phyloP scores from a whole-genome alignment of 2,113 vertebrate genomes.

The Phrynocephalus versicolor region DNA sequence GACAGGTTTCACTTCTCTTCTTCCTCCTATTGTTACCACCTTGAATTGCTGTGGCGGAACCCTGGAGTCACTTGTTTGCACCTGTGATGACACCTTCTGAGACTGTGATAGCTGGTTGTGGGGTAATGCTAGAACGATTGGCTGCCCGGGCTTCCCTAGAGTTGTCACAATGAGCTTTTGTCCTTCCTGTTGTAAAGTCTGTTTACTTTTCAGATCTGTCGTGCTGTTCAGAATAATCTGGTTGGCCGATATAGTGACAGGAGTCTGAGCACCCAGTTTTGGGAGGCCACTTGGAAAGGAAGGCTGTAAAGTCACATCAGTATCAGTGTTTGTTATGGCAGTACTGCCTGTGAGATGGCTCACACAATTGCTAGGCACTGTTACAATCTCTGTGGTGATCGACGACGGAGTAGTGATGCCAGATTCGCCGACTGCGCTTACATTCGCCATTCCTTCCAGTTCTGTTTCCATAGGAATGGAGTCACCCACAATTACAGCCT shows the following conservation, averaged over 20 bases:
- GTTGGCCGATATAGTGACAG: slow-evolving; percentile 88
- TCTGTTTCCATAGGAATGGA: slow-evolving; percentile 84
- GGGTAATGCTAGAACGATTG: slow-evolving; percentile 90
- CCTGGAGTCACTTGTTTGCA: slow-evolving; percentile 80
- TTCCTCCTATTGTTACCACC: slow-evolving; percentile 90
- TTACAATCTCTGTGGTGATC: slow-evolving; percentile 68
- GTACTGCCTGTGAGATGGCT: slow-evolving; percentile 67
- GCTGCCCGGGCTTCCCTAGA: slow-evolving; percentile 90
- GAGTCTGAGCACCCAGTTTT: slow-evolving; percentile 82
- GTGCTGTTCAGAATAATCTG: slow-evolving; percentile 94
- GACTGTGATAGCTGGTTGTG: slow-evolving; percentile 78
- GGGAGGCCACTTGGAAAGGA: slow-evolving; percentile 80
- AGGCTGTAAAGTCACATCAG: slow-evolving; percentile 73
- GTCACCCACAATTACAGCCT: slow-evolving; percentile 81
- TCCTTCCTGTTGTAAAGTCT: slow-evolving; percentile 89
- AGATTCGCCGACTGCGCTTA: slow-evolving; percentile 70
- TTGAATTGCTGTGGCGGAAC: slow-evolving; percentile 88
- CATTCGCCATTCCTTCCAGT: slow-evolving; percentile 81
- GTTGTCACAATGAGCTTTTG: slow-evolving; percentile 94
- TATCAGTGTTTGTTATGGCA: slow-evolving; percentile 74
- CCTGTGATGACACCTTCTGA: slow-evolving; percentile 79
- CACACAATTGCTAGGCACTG: slow-evolving; percentile 73
- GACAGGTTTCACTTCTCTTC: slow-evolving; percentile 87
- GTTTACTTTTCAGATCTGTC: slow-evolving; percentile 81
- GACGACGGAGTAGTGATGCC: slow-evolving; percentile 39